These are phyloP conservation scores for Drosophila parabipectinata DNA, from an alignment of 1,140 invertebrate genomes.

Conservation along the genomic window DNA sequence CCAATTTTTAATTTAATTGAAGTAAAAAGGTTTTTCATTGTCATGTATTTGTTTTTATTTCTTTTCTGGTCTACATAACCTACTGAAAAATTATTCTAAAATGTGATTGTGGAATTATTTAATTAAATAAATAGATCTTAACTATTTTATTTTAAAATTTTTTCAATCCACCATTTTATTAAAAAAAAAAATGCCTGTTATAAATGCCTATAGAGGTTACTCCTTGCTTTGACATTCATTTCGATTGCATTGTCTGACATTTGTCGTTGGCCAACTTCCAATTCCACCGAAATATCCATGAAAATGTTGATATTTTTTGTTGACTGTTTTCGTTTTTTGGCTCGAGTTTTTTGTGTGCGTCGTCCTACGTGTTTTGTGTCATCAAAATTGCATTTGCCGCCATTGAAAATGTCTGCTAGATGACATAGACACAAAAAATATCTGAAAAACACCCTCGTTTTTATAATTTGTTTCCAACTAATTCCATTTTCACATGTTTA, in stretches of 20 bases:
- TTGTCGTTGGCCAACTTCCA: conserved; percentile 60
- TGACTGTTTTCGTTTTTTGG: conserved; percentile 3
- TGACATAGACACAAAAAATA: conserved; percentile 1
- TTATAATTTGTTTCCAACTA: conserved; percentile 40
- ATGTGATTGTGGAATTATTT: neutral
- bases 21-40: conserved; percentile 53
- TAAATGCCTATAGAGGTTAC: conserved; percentile 19
- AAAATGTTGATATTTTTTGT: conserved; percentile 18
- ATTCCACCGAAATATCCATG: conserved; percentile 47
- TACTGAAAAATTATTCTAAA: neutral
- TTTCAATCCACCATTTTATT: conserved; percentile 5
- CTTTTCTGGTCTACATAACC: neutral
- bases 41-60: conserved; percentile 26
- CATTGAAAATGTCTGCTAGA: conserved; percentile 40
- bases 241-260: conserved; percentile 56
- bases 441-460: conserved; percentile 20
- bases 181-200: too few species aligned
- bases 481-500: conserved; percentile 54
- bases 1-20: conserved; percentile 52
- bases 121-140: neutral
- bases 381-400: conserved; percentile 46
- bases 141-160: neutral
- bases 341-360: conserved; percentile 13
- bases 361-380: conserved; percentile 33
- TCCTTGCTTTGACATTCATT: conserved; percentile 47